Evolutionary conservation across 2,888 invertebrate genomes (phyloP), one percentile per base, ranked within the genome.

Genomic region (Abscondita cerata): DNA sequence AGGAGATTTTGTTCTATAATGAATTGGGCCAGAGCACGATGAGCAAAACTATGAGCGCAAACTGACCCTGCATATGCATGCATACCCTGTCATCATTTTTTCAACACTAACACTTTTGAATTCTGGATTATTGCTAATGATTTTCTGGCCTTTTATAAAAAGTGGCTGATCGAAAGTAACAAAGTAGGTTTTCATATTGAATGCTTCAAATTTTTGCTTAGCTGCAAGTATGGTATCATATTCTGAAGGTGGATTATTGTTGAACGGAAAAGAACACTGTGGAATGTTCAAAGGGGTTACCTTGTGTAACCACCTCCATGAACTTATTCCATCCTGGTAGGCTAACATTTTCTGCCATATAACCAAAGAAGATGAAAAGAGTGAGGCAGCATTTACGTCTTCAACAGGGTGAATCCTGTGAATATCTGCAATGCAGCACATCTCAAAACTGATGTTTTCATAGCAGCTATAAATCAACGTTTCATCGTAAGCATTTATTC

Each of bases 241-340:
- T 46, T 20, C 11, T 6, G 20, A 46, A 6, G 31, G 31, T 9
- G 31, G 5, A 9, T 9, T 31, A 31, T 31, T 31, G 5, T 6
- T 31, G 31, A 31, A 31, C 9, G 31, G 31, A 31, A 31, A 2
- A 16, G 5, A 16, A 2, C 13, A 44, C 18, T 16, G 5, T 18
- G 19, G 46, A 46, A 46, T 12, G 20, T 46, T 46, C 46, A 11
- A 1, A 15, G 3, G 5, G 15, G 8, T 16, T 41, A 16, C 8
- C 8, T 41, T 13, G 16, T 1, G n/a, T 41, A 31, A 31, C 31
- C 4, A 6, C 9, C 53, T 69, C 71, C 70, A 72, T 71, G 55
- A 68, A 72, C 8, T 68, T 70, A 60, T n/a, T n/a, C n/a, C n/a
- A n/a, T n/a, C n/a, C n/a, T n/a, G n/a, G n/a, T n/a, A n/a, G n/a